phyloP scores from a whole-genome alignment of 2,797 vertebrate genomes.

The Triplophysa yarkandensis region DNA sequence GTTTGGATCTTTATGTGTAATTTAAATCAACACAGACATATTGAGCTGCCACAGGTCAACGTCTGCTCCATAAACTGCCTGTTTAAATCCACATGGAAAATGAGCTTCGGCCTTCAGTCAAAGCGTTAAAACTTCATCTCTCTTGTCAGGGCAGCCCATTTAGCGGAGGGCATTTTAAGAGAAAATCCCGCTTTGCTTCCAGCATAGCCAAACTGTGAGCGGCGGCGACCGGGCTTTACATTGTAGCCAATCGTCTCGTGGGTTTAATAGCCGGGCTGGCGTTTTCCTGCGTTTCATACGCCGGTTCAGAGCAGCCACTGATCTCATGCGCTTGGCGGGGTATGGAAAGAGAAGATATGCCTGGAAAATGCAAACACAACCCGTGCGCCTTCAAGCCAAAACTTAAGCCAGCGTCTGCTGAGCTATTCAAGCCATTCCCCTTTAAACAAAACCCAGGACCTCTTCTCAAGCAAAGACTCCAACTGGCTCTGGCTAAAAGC shows the following conservation, averaged over 20 bases:
- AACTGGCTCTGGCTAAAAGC: conserved; percentile 73
- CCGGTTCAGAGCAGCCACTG: conserved; percentile 72
- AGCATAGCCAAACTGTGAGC: conserved; percentile 52
- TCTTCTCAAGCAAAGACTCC: conserved; percentile 65
- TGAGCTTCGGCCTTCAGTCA: conserved; percentile 4
- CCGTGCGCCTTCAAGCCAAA: conserved; percentile 61
- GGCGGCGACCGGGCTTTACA: conserved; percentile 64
- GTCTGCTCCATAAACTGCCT: conserved; percentile 37
- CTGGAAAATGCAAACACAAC: conserved; percentile 71
- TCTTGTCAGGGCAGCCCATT: conserved; percentile 31
- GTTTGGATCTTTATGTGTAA: conserved; percentile 40
- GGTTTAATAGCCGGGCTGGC: conserved; percentile 67
- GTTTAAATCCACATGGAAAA: conserved; percentile 34
- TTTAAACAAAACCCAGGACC: conserved; percentile 55
- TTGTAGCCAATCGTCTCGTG: conserved; percentile 62
- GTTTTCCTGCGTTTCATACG: conserved; percentile 73
- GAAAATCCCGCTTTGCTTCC: conserved; percentile 36
- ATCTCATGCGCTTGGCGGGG: conserved; percentile 75
- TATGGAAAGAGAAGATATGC: conserved; percentile 65
- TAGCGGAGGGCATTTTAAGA: conserved; percentile 46
- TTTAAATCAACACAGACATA: conserved; percentile 53
- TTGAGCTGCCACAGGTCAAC: conserved; percentile 31
- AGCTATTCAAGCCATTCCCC: conserved; percentile 67
- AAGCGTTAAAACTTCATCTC: conserved; percentile 40
- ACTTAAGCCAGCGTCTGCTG: conserved; percentile 71